phyloP scores from a whole-genome alignment of 1,140 invertebrate genomes.

The Drosophila kohkoa region DNA sequence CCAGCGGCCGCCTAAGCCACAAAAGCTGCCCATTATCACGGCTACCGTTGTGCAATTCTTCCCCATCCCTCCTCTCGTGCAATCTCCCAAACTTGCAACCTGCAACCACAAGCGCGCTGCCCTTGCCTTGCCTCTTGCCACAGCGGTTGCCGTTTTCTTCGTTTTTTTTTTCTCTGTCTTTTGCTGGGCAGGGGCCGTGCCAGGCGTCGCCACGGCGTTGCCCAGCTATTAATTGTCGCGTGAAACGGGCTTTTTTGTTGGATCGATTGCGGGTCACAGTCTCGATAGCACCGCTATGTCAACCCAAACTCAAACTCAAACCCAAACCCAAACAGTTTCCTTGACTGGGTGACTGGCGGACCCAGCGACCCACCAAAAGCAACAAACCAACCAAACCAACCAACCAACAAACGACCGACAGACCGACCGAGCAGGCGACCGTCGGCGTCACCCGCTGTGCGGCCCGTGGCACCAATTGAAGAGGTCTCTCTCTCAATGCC shows the following conservation, averaged over 20 bases:
- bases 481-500: slow-evolving; percentile 57
- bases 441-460: not conserved
- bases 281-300: slow-evolving; percentile 58
- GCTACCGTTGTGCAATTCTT: slow-evolving; percentile 51
- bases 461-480: slow-evolving; percentile 62
- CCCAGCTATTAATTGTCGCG: slow-evolving; percentile 78
- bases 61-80: too few species aligned
- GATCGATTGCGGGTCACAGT: slow-evolving; percentile 61
- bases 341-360: slow-evolving; percentile 17
- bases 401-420: not conserved
- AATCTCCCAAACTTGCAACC: not conserved
- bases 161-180: not conserved
- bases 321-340: too few species aligned
- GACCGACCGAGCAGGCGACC: not conserved
- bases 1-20: slow-evolving; percentile 34
- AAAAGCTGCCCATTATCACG: slow-evolving; percentile 67
- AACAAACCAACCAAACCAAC: slow-evolving; percentile 5
- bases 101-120: not conserved
- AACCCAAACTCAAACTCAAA: slow-evolving; percentile 22
- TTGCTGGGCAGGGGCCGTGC: slow-evolving; percentile 45
- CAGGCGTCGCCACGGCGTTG: slow-evolving; percentile 52
- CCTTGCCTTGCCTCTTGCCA: not conserved
- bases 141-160: not conserved
- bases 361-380: slow-evolving; percentile 18
- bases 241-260: slow-evolving; percentile 62